Evolutionary conservation across 2,797 vertebrate genomes (phyloP).

Genomic region (Neopelma chrysocephalum): DNA sequence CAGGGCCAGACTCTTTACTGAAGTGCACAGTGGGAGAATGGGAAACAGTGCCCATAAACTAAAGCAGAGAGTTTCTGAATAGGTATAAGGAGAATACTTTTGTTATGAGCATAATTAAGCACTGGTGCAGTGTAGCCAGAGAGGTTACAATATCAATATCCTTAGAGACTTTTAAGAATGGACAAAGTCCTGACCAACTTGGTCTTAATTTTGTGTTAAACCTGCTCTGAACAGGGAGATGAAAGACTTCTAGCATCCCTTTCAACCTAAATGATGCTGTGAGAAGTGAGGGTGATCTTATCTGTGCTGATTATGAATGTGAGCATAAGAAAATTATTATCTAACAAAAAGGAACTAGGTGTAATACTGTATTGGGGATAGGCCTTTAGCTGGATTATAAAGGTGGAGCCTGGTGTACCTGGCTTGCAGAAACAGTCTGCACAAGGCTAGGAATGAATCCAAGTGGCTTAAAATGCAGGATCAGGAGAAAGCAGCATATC

Average conservation of each 20-base stretch:
- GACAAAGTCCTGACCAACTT: background rate
- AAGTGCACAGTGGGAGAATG: background rate
- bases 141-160: background rate
- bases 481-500: background rate
- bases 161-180: background rate
- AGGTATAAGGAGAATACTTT: background rate
- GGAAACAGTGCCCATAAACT: background rate
- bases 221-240: background rate
- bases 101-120: background rate
- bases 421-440: background rate
- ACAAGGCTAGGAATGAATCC: background rate
- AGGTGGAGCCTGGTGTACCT: background rate
- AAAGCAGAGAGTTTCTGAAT: background rate
- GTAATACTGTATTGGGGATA: background rate
- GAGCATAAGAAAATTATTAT: background rate
- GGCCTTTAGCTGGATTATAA: background rate
- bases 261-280: background rate
- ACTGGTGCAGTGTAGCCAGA: background rate
- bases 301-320: background rate
- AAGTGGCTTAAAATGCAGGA: background rate
- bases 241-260: background rate
- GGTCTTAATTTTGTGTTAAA: background rate
- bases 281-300: background rate
- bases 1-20: background rate
- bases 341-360: background rate